Percentiles rank a stretch among this genome's conserved stretches.
Evolutionary conservation across 2,113 vertebrate genomes (phyloP).

Genomic region (Prietella phreatophila): DNA sequence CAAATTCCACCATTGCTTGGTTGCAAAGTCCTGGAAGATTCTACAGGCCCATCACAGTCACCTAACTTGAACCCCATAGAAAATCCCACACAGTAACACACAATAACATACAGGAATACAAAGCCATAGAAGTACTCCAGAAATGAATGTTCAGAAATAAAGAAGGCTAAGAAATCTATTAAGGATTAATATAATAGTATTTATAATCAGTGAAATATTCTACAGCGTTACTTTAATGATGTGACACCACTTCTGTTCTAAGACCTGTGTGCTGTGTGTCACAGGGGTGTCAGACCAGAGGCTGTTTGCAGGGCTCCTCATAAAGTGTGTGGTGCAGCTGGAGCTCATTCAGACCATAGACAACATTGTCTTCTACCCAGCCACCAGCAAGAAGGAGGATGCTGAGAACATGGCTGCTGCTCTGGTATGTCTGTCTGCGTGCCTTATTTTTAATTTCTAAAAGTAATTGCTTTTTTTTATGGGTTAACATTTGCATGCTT

Average conservation of each 20-base stretch:
- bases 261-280: conserved; percentile 19
- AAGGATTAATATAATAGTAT: neutral
- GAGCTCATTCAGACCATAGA: conserved; percentile 97
- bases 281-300: conserved; percentile 85
- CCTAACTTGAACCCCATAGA: no score
- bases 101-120: neutral
- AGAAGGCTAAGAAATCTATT: neutral
- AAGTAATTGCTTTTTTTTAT: neutral
- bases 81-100: neutral
- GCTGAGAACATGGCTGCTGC: conserved; percentile 95
- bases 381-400: conserved; percentile 97
- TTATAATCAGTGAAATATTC: neutral
- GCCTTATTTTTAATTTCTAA: neutral
- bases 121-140: neutral
- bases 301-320: conserved; percentile 92
- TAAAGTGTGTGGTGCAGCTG: conserved; percentile 96
- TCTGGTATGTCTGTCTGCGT: conserved; percentile 73
- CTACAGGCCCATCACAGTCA: no score
- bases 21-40: no score
- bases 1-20: no score
- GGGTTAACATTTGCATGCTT: neutral
- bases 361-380: conserved; percentile 94
- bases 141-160: neutral
- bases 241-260: neutral
- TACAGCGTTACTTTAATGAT: neutral